These are phyloP conservation scores for Homarus gammarus DNA, from an alignment of 2,888 invertebrate genomes.

Conservation along the genomic window DNA sequence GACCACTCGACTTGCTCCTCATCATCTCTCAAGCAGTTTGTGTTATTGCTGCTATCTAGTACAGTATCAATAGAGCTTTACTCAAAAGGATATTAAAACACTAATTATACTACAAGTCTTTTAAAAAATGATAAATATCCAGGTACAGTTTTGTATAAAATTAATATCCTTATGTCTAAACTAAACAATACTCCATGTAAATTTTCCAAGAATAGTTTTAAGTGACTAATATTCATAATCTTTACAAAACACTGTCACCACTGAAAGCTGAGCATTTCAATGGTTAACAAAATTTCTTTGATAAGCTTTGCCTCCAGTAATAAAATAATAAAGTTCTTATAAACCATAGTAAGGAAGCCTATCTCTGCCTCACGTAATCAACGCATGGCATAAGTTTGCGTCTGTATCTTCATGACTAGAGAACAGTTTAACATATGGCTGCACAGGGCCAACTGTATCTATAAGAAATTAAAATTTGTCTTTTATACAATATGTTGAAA, in stretches of 20 bases:
- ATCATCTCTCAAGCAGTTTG: too few relatives aligned
- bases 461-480: neutral
- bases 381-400: neutral
- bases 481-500: constrained; percentile 20
- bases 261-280: too few relatives aligned
- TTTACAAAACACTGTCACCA: constrained; percentile 16
- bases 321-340: neutral
- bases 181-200: constrained; percentile 24
- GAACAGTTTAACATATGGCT: constrained; percentile 11
- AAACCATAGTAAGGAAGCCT: constrained; percentile 8
- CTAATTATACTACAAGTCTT: constrained; percentile 20
- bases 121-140: constrained; percentile 55
- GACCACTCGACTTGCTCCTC: too few relatives aligned
- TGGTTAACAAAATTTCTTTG: neutral
- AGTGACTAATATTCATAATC: neutral
- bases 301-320: constrained; percentile 5
- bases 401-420: constrained; percentile 26
- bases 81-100: too few relatives aligned
- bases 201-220: constrained; percentile 12
- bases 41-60: too few relatives aligned
- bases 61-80: too few relatives aligned
- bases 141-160: constrained; percentile 56
- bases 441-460: constrained; percentile 13
- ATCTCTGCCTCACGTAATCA: neutral
- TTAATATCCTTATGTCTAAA: constrained; percentile 50